Conservation (phyloP, 2,113 vertebrate species). For the Odocoileus virginianus region DNA sequence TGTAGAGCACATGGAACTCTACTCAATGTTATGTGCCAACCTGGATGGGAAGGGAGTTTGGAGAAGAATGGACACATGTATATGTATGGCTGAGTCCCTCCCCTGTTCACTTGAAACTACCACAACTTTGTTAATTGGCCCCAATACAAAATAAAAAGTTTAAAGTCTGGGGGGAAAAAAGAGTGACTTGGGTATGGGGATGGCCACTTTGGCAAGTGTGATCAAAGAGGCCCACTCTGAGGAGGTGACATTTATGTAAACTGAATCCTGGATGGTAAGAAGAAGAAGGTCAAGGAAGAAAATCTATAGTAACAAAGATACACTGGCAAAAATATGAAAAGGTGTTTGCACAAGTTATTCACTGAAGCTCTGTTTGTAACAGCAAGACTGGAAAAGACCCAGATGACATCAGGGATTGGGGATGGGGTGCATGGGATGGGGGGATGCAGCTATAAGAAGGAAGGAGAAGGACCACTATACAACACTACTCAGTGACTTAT, state of each 20-base stretch:
- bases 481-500: not conserved
- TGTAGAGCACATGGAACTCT: not conserved
- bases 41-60: not conserved
- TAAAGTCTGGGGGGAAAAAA: not conserved
- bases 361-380: not conserved
- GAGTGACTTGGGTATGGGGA: not conserved
- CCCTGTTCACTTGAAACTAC: not conserved
- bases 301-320: not conserved
- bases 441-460: not conserved
- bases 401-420: not conserved
- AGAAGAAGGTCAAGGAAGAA: not conserved
- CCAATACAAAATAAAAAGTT: not conserved
- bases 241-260: not conserved
- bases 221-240: not conserved
- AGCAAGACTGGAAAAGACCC: not conserved
- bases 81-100: not conserved
- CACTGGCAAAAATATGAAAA: not conserved
- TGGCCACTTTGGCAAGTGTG: not conserved
- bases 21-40: not conserved
- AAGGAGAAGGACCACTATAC: too few relatives aligned
- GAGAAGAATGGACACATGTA: not conserved
- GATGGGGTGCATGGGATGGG: fast-evolving
- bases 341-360: not conserved
- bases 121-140: not conserved
- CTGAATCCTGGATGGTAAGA: not conserved